Evolutionary conservation across 2,113 vertebrate genomes (phyloP).

Genomic region (Euleptes europaea): DNA sequence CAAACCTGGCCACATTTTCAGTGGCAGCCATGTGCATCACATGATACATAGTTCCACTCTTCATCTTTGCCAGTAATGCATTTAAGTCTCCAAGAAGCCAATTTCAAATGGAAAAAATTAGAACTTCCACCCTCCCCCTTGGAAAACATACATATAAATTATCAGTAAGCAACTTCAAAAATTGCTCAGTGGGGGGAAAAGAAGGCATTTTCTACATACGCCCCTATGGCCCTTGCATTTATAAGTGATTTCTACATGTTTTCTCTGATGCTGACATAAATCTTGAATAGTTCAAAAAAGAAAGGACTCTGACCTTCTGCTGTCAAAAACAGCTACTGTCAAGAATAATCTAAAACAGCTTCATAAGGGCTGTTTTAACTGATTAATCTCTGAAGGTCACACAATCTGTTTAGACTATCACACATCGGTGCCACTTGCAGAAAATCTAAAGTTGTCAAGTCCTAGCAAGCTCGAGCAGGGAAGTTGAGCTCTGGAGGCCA

Average conservation of each 20-base stretch:
- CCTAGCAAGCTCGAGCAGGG: slow-evolving; percentile 70
- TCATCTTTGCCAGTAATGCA: no score
- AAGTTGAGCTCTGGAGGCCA: slow-evolving; percentile 73
- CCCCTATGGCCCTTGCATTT: slow-evolving; percentile 49
- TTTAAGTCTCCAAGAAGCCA: slow-evolving; percentile 55
- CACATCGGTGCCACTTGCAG: slow-evolving; percentile 77
- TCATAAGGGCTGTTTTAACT: slow-evolving; percentile 83
- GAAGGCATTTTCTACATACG: slow-evolving; percentile 19
- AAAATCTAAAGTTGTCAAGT: slow-evolving; percentile 79
- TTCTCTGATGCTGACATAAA: slow-evolving; percentile 78
- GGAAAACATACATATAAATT: slow-evolving; percentile 7
- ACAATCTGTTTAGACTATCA: slow-evolving; percentile 80
- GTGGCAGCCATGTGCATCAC: no score
- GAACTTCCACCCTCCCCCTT: background rate
- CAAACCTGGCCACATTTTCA: no score
- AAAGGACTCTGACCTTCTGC: slow-evolving; percentile 83
- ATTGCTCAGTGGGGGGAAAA: slow-evolving; percentile 61
- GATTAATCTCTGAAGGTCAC: slow-evolving; percentile 86
- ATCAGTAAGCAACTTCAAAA: slow-evolving; percentile 58
- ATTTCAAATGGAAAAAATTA: slow-evolving; percentile 48
- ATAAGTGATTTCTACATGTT: slow-evolving; percentile 75
- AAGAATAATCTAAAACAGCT: slow-evolving; percentile 86
- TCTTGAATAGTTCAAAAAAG: slow-evolving; percentile 79
- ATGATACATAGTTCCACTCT: no score
- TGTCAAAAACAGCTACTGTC: slow-evolving; percentile 85